Percentiles rank a stretch among this genome's conserved stretches.
Evolutionary conservation across 2,797 vertebrate genomes (phyloP).

Genomic region (Sparidentex hasta): DNA sequence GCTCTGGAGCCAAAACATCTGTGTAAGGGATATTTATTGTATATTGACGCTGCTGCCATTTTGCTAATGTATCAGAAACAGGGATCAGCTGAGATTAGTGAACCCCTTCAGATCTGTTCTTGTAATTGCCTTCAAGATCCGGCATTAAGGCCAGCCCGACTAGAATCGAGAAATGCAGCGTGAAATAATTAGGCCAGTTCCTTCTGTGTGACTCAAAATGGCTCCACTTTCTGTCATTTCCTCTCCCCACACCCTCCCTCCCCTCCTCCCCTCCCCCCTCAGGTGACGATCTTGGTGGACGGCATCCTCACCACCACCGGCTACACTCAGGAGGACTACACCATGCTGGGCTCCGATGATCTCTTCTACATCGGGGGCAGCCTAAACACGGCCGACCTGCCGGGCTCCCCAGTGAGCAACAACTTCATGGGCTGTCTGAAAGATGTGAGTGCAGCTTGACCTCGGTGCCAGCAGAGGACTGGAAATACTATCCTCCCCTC

Average conservation of each 20-base stretch:
- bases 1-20: slow-evolving; percentile 50
- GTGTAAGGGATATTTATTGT: slow-evolving; percentile 56
- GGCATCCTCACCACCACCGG: slow-evolving; percentile 96
- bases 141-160: slow-evolving; percentile 65
- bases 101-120: slow-evolving; percentile 68
- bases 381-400: slow-evolving; percentile 94
- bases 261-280: background rate
- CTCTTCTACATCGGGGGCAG: slow-evolving; percentile 98
- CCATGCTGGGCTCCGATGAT: slow-evolving; percentile 97
- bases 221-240: slow-evolving; percentile 34
- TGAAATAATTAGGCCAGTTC: slow-evolving; percentile 74
- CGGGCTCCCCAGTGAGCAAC: slow-evolving; percentile 96
- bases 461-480: slow-evolving; percentile 45
- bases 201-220: slow-evolving; percentile 58
- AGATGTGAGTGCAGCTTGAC: slow-evolving; percentile 90
- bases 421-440: slow-evolving; percentile 98
- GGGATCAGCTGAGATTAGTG: slow-evolving; percentile 70
- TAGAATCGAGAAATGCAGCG: slow-evolving; percentile 65
- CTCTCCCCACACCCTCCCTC: slow-evolving; percentile 16
- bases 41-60: slow-evolving; percentile 56
- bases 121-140: slow-evolving; percentile 72
- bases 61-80: slow-evolving; percentile 66
- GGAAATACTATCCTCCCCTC: slow-evolving; percentile 68
- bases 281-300: slow-evolving; percentile 97
- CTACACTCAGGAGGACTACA: slow-evolving; percentile 97